Conservation (phyloP, 2,113 vertebrate genomes). For the Tautogolabrus adspersus region DNA sequence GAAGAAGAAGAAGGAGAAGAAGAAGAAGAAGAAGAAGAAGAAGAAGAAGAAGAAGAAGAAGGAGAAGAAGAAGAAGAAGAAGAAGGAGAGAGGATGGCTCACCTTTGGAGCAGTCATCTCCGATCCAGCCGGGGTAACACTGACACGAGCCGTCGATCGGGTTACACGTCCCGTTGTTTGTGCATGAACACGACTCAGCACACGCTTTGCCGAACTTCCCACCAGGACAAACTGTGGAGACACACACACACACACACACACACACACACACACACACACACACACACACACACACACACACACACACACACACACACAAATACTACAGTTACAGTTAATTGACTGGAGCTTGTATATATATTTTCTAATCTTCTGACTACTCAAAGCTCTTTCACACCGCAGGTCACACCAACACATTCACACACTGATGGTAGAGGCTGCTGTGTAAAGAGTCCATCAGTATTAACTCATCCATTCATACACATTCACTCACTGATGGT, state of each 20-base stretch:
- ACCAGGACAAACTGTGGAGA: constrained; percentile 88
- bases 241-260: constrained; percentile 4
- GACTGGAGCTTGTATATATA: no score
- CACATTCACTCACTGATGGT: no score
- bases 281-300: background rate
- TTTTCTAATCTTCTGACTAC: no score
- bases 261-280: background rate
- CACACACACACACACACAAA: background rate
- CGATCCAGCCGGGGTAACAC: constrained; percentile 93
- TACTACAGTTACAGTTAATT: background rate
- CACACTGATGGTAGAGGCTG: no score
- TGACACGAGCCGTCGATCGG: constrained; percentile 94
- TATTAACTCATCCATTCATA: no score
- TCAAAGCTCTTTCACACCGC: no score
- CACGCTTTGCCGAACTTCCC: constrained; percentile 90
- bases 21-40: no score
- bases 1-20: no score
- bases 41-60: no score
- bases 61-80: background rate
- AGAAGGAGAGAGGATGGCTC: constrained; percentile 31
- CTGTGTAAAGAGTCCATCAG: no score
- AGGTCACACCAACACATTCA: no score
- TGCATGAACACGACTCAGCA: constrained; percentile 87
- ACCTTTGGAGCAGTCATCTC: constrained; percentile 92
- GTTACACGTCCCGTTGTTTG: constrained; percentile 92